Evolutionary conservation across 2,113 vertebrate species (phyloP), one percentile per base, ranked within the genome.

Genomic region (Cyanoramphus novaezelandiae): DNA sequence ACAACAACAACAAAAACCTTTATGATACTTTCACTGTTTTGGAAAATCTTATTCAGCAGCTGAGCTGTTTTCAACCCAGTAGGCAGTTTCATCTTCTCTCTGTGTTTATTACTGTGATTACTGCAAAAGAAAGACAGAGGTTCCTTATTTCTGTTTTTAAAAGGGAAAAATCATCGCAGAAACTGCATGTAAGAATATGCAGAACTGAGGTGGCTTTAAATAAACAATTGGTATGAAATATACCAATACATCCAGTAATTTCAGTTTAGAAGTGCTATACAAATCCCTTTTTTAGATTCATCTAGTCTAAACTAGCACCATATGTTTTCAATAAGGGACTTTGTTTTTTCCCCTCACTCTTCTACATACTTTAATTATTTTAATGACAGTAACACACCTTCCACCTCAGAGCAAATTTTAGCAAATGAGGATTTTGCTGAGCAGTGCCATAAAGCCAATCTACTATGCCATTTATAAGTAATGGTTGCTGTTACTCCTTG

Each of bases 341-440:
- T 37, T 1, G 8, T 0, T 6, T 46, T 96, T 93, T 55, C 35
- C 76, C 78, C 33, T 92, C 82, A 82, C 69, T 81, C 55, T 91
- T 90, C 77, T 72, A 87, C 71, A 44, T 65, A 88, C 64, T 91
- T 94, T 82, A 86, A 90, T 96, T 96, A 93, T 95, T 93, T 97
- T 94, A 95, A 95, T 86, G 67, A 85, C 44, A 49, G 44, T 68
- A 95, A 95, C 82, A 68, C 31, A 77, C 25, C 37, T 86, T 85
- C 74, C 7, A 37, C 50, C 44, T 84, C 13, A 20, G 2, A 50
- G 11, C 17, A 79, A 72, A 81, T 35, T 17, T 60, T 72, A 7
- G 13, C 2, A 1, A 69, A 75, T 53, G 11, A 74, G 37, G 44
- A 71, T 91, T 88, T 92, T 86, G 44, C n/a, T 87, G 87, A 96